Evolutionary conservation across 2,888 invertebrate species (phyloP), one percentile per base, ranked within the genome.

Genomic region (Drosophila mayaguana): DNA sequence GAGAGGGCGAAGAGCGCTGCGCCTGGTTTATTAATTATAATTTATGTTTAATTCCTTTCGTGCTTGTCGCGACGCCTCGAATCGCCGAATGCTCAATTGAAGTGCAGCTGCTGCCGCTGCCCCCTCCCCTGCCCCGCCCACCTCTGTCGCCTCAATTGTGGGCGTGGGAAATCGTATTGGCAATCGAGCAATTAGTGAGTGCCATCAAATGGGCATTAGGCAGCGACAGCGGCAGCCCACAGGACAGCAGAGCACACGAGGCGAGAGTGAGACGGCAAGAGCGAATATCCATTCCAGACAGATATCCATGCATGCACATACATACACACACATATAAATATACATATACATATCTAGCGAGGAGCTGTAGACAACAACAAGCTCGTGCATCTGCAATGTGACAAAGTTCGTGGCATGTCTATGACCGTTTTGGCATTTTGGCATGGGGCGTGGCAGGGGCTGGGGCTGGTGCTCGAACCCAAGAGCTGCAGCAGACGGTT

Each of bases 131-230:
- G 32, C 50, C 2, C 53, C 5, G 32, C 53, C 38, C 22, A n/a
- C n/a, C n/a, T n/a, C 46, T 16, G 51, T n/a, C n/a, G 9, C 28
- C 28, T 28, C 7, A 8, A 28, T 67, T 28, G 70, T 59, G 67
- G 75, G 87, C 84, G 80, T 81, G 88, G 73, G 80, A 88, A 77
- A 74, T 71, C 70, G 75, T 63, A 80, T 76, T 76, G 75, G 65
- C 82, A 85, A 88, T 85, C 86, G 83, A 86, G 88, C 88, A 88
- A 85, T 85, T 85, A 85, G 85, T 86, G 83, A 72, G 60, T 71
- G 86, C 81, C 88, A 85, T 85, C 86, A 85, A 88, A 88, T 80
- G 83, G 78, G 86, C 86, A 85, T 85, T 88, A 85, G 81, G 72
- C 75, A 72, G 67, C 32, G 8, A 57, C 75, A 75, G 66, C n/a